Evolutionary conservation across 2,888 invertebrate genomes (phyloP).

Genomic region (Congeria kusceri): DNA sequence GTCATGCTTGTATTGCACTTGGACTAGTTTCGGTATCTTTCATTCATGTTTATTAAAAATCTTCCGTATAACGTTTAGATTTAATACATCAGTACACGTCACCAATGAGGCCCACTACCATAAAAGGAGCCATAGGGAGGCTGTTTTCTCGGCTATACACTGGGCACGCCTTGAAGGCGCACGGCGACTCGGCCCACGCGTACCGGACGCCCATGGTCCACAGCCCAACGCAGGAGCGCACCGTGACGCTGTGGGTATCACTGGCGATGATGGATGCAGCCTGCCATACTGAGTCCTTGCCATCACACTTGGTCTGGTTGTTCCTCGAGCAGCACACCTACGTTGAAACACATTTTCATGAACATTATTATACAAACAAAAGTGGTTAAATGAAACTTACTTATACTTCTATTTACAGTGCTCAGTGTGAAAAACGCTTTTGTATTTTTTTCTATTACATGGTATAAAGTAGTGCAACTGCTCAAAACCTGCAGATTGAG

Average conservation of each 20-base stretch:
- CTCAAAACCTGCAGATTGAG: too few relatives aligned
- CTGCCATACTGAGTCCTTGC: constrained; percentile 63
- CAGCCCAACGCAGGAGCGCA: constrained; percentile 58
- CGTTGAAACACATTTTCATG: constrained; percentile 3
- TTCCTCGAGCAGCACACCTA: constrained; percentile 64
- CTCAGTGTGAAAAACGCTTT: too few relatives aligned
- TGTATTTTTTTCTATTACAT: too few relatives aligned
- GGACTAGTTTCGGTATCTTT: too few relatives aligned
- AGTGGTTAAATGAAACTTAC: too few relatives aligned
- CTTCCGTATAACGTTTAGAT: too few relatives aligned
- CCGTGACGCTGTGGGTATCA: constrained; percentile 47
- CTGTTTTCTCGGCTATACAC: constrained; percentile 66
- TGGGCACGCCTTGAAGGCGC: constrained; percentile 71
- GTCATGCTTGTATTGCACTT: too few relatives aligned
- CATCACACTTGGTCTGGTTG: constrained; percentile 57
- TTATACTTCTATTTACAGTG: too few relatives aligned
- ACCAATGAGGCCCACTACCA: constrained; percentile 16
- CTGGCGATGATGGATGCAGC: constrained; percentile 59
- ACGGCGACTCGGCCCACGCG: constrained; percentile 75
- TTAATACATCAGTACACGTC: too few relatives aligned
- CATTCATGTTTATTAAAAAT: too few relatives aligned
- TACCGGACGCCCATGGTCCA: constrained; percentile 68
- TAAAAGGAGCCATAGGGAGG: constrained; percentile 71
- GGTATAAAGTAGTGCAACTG: too few relatives aligned
- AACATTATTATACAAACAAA: background rate